Base-by-base conservation (phyloP, 1,140 invertebrate species). In the Adoxophyes honmai region DNA sequence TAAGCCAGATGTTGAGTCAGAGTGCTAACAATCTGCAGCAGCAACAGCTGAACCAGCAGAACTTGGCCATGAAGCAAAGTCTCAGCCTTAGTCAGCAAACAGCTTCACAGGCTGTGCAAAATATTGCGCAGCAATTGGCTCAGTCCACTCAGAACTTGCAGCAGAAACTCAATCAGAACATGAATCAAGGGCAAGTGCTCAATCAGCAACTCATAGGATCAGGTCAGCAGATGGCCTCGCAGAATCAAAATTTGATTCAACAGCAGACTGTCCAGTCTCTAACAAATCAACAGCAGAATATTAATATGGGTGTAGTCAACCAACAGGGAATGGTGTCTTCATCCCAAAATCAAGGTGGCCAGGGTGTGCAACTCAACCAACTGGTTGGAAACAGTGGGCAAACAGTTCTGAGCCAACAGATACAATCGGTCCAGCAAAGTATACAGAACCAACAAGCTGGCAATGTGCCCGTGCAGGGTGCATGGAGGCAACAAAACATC, bases 401-500 rank as follows among this genome's bases (percentile, higher is more conserved):
- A 52, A 73, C 74, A 51, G 81, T 87, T 0, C 72, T 88, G 21
- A 73, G 80, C 13, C 86, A 89, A 58, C 86, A 88, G 55, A 81
- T 86, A 16, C 87, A 86, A 52, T 70, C 72, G 5, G 77, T 79
- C 15, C 87, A 88, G 56, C 81, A 87, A 59, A 78, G 75, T 36
- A 71, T 87, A 34, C 82, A 86, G 70, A 71, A 48, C 8, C 87
- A 86, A 54, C 83, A 86, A 54, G 64, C 66, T 52, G 60, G 68
- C 34, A 83, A 78, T 76, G 75, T 86, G 0, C 71, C 75, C 8
- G 74, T 89, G 21, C 87, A 90, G 60, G 80, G 86, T 6, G 64
- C 86, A 54, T 90, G 90, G 78, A 78, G 90, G 48, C 90, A 91
- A 59, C 89, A 91, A 48, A 90, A 89, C 37, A 78, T 90, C 44